Evolutionary conservation across 2,113 vertebrate species (phyloP).

Genomic region (Phoxinus phoxinus): DNA sequence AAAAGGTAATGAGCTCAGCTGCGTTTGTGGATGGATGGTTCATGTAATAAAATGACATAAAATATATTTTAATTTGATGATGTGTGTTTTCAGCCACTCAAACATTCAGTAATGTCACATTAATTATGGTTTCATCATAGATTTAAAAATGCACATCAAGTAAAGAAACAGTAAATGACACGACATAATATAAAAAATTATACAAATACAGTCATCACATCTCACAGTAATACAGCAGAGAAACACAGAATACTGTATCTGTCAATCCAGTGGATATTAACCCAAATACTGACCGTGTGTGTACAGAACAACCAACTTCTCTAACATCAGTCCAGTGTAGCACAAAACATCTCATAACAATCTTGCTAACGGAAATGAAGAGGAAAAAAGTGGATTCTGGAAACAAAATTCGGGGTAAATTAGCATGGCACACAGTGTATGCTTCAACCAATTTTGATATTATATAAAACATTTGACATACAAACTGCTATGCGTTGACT

Average conservation of each 20-base stretch:
- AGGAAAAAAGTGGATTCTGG: background rate
- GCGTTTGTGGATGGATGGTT: background rate
- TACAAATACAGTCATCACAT: constrained; percentile 33
- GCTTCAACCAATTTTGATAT: background rate
- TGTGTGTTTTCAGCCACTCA: background rate
- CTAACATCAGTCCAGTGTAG: background rate
- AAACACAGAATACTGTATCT: constrained; percentile 5
- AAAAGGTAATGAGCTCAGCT: background rate
- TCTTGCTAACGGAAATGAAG: background rate
- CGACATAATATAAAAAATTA: constrained; percentile 13
- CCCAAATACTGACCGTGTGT: background rate
- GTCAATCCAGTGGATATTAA: background rate
- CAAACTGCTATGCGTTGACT: background rate
- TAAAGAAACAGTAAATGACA: background rate
- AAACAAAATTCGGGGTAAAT: background rate
- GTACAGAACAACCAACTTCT: background rate
- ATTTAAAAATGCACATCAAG: constrained; percentile 6
- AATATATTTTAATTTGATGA: background rate
- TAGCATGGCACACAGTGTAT: constrained; percentile 2
- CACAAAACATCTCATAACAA: background rate
- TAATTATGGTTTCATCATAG: background rate
- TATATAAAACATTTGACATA: background rate
- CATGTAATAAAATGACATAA: background rate
- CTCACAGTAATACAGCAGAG: background rate
- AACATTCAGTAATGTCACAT: background rate